Base-by-base conservation (phyloP, 1,140 invertebrate genomes). In the Cyclina sinensis region DNA sequence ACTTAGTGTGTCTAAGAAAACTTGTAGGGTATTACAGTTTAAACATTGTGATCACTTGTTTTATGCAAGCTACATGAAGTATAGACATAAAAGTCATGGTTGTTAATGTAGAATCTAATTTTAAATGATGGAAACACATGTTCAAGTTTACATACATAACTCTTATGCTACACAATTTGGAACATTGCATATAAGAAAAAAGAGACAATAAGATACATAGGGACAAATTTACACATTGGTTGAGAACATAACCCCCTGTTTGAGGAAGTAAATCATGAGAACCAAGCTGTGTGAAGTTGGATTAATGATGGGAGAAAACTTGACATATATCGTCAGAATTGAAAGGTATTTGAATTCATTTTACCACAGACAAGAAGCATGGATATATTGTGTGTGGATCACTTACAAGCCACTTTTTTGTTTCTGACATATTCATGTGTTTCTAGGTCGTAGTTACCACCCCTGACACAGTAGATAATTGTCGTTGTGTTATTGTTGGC, bases 61-160 rank as follows among this genome's bases (percentile, higher is more conserved):
- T 62, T 62, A 62, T 62, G 57, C 57, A 62, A 62, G 57, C 43
- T 43, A 43, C 43, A 43, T n/a, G n/a, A n/a, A n/a, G n/a, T n/a
- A n/a, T 43, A 43, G 43, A 43, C 43, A 43, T 43, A 43, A 7
- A 43, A 7, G 43, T 7, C 14, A 4, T 43, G n/a, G 43, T 43
- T 14, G 43, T 43, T 7, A 43, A 43, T 14, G 43, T 43, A 43
- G 43, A 43, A 7, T 4, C 43, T 43, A 43, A 14, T n/a, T n/a
- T n/a, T n/a, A n/a, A n/a, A n/a, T n/a, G n/a, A n/a, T n/a, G n/a
- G n/a, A n/a, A n/a, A n/a, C n/a, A n/a, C n/a, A n/a, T n/a, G n/a
- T n/a, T n/a, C n/a, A n/a, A n/a, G n/a, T n/a, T n/a, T n/a, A n/a
- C n/a, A n/a, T n/a, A n/a, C n/a, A n/a, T n/a, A n/a, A n/a, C n/a